Percentiles rank a stretch among this genome's conserved stretches.
Evolutionary conservation across 1,140 invertebrate species (phyloP).

Genomic region (Ganaspis sp.): DNA sequence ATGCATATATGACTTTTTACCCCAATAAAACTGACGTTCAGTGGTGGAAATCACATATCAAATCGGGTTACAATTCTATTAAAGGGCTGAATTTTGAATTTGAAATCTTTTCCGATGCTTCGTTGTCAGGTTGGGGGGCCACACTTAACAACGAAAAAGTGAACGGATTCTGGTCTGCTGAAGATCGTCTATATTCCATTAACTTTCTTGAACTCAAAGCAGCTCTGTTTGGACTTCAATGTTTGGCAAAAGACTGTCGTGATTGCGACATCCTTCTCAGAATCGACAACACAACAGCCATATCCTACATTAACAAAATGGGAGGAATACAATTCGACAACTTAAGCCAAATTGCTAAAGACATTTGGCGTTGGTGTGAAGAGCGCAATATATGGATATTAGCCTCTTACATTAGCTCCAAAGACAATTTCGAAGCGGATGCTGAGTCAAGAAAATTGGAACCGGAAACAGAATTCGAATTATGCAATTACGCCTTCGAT

Average conservation of each 20-base stretch:
- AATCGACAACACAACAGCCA: too few species aligned
- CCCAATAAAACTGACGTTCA: slow-evolving; percentile 22
- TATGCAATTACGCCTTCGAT: neutral
- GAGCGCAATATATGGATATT: slow-evolving; percentile 43
- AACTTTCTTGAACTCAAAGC: too few species aligned
- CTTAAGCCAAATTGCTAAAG: slow-evolving; percentile 35
- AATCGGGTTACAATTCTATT: slow-evolving; percentile 51
- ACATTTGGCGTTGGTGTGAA: slow-evolving; percentile 45
- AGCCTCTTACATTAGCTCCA: slow-evolving; percentile 27
- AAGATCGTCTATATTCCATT: too few species aligned
- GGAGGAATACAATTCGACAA: too few species aligned
- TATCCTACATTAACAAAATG: too few species aligned
- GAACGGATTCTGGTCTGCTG: too few species aligned
- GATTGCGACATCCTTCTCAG: too few species aligned
- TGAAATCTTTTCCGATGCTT: slow-evolving; percentile 46
- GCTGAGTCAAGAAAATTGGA: neutral
- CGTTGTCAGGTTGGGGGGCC: slow-evolving; percentile 14
- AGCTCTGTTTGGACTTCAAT: too few species aligned
- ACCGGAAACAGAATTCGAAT: neutral
- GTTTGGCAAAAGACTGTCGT: too few species aligned
- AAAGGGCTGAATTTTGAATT: slow-evolving; percentile 46
- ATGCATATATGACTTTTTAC: slow-evolving; percentile 18
- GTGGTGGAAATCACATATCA: slow-evolving; percentile 51
- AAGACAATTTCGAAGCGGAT: slow-evolving; percentile 43
- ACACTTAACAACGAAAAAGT: too few species aligned